These are phyloP conservation scores for Tupiocoris notatus DNA, from an alignment of 2,888 invertebrate species.

Conservation along the genomic window DNA sequence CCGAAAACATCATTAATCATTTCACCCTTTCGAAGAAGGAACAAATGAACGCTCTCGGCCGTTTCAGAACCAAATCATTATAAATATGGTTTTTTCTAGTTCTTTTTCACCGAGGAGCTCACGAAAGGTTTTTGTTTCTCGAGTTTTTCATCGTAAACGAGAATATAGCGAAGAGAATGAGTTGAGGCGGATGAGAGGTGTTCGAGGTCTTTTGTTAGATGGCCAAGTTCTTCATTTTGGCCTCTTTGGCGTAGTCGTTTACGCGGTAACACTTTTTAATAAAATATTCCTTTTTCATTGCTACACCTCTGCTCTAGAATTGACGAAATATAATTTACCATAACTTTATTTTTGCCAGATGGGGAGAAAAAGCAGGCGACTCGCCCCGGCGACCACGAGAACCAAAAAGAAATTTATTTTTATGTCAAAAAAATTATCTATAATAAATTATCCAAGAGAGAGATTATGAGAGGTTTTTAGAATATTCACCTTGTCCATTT, in stretches of 20 bases:
- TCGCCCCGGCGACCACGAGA: too few relatives aligned
- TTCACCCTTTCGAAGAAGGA: conserved; percentile 25
- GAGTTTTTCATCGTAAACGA: conserved; percentile 15
- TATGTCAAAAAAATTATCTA: too few relatives aligned
- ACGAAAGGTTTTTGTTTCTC: conserved; percentile 3
- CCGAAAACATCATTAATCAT: conserved; percentile 38
- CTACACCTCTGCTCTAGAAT: too few relatives aligned
- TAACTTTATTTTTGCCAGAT: too few relatives aligned
- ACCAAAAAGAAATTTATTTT: too few relatives aligned
- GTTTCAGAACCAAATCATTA: conserved; percentile 46
- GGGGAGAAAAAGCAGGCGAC: too few relatives aligned
- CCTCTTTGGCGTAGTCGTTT: neutral
- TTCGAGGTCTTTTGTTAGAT: conserved; percentile 1
- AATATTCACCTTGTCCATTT: too few relatives aligned
- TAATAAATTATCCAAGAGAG: too few relatives aligned
- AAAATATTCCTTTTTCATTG: too few relatives aligned
- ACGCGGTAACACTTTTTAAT: too few relatives aligned
- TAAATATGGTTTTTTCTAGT: conserved; percentile 43
- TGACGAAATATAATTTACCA: too few relatives aligned
- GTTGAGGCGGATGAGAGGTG: neutral
- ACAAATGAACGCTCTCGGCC: conserved; percentile 41
- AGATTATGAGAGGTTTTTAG: too few relatives aligned
- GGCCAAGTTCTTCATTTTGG: neutral
- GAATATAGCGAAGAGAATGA: conserved; percentile 14
- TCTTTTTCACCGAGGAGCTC: conserved; percentile 1